Evolutionary conservation across 2,113 vertebrate species (phyloP), one percentile per base, ranked within the genome.

Genomic region (Tetraodon nigroviridis): DNA sequence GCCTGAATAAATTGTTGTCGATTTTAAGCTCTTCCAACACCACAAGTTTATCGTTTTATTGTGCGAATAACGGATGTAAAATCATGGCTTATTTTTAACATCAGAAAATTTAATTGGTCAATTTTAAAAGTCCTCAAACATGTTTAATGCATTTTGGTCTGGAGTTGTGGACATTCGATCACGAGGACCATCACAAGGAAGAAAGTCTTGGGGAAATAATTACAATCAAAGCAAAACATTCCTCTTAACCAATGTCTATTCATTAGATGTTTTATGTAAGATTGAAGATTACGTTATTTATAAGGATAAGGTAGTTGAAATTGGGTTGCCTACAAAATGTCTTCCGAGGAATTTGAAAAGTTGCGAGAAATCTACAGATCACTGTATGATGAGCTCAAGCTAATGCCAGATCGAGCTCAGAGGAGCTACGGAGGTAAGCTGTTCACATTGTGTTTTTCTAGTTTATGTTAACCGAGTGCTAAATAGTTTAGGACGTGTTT

Each of bases 331-430:
- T 0, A 0, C 12, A 69, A 47, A 69, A 93, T 83, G 92, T 96
- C 94, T 21, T 96, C 94, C 1, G 94, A 96, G 76, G 93, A 95
- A 67, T 90, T 94, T 60, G 94, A 98, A 86, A 95, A 94, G 80
- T 76, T 97, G 52, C 93, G 96, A 19, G 95, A 97, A 58, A 92
- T 96, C 37, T 97, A 91, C 83, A 88, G 64, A 19, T 87, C 86
- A 0, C 66, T 95, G 55, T 92, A 91, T 20, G 92, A 92, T 0
- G 88, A 95, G 22, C 80, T 96, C 11, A 91, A 82, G 57, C 76
- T 83, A 14, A 88, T 90, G 22, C 90, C 92, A 4, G 91, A 92
- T 14, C 88, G 82, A 59, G 88, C 89, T 19, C 67, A 84, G 59
- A 84, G 71, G 24, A 76, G 86, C 3, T 78, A 89, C 12, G 93